These are phyloP conservation scores for Odobenus rosmarus DNA, from an alignment of 2,113 vertebrate genomes.

Conservation along the genomic window DNA sequence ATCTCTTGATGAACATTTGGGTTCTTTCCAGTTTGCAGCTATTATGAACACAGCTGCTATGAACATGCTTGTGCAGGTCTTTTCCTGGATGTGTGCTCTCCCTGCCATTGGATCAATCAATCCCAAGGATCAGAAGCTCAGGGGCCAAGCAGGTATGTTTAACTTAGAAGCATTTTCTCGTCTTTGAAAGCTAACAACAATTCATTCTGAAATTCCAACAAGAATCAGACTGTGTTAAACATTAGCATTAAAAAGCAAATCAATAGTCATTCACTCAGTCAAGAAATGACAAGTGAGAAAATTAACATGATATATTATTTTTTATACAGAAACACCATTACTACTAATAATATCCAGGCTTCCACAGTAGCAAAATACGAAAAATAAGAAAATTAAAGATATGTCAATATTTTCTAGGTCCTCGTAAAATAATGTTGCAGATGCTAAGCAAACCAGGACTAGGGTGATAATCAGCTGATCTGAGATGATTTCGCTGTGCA, in stretches of 20 bases:
- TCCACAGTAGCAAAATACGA: neutral
- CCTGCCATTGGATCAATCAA: neutral
- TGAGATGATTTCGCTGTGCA: neutral
- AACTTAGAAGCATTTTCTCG: neutral
- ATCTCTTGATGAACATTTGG: neutral
- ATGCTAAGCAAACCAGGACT: neutral
- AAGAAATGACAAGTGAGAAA: neutral
- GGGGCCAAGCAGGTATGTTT: neutral
- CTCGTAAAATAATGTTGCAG: neutral
- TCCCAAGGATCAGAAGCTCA: neutral
- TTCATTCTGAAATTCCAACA: neutral
- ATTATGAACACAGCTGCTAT: neutral
- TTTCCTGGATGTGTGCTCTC: neutral
- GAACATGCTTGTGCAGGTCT: neutral
- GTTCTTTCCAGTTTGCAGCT: neutral
- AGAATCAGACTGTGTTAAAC: neutral
- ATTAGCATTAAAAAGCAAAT: neutral
- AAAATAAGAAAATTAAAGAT: neutral
- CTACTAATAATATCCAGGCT: neutral
- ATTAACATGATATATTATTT: neutral
- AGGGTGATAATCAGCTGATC: neutral
- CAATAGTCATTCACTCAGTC: neutral
- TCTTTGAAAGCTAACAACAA: neutral
- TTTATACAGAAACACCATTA: neutral
- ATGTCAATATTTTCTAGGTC: neutral